These are phyloP conservation scores for Etheostoma cragini DNA, from an alignment of 2,113 vertebrate genomes.

Conservation along the genomic window DNA sequence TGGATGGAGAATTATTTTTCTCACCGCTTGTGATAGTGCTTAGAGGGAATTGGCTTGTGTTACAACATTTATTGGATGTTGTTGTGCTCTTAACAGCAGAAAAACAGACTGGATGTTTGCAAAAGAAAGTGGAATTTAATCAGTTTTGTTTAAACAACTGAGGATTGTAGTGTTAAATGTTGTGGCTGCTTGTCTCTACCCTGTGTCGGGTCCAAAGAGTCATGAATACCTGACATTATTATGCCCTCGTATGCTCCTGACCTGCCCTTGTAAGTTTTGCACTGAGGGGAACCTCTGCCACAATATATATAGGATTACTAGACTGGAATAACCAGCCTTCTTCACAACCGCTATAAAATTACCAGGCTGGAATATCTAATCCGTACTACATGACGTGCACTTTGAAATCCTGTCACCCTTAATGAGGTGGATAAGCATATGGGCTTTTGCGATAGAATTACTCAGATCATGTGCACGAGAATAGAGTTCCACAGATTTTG, in stretches of 20 bases:
- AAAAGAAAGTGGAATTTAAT: constrained; percentile 38
- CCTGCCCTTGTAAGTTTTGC: constrained; percentile 51
- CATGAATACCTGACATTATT: no score
- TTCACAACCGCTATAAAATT: constrained; percentile 71
- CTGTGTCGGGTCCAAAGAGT: constrained; percentile 36
- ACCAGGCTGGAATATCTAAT: constrained; percentile 71
- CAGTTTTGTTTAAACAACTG: constrained; percentile 37
- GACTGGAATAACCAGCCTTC: constrained; percentile 65
- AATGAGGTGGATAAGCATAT: constrained; percentile 57
- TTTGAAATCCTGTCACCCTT: constrained; percentile 72
- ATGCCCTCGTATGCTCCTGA: constrained; percentile 48
- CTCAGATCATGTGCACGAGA: constrained; percentile 55
- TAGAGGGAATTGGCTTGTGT: constrained; percentile 1
- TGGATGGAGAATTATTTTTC: background rate
- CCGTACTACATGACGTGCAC: constrained; percentile 65
- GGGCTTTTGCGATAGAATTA: constrained; percentile 67
- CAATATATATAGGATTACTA: constrained; percentile 77
- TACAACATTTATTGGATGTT: background rate
- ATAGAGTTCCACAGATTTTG: constrained; percentile 26
- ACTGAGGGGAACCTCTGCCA: constrained; percentile 36
- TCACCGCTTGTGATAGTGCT: background rate
- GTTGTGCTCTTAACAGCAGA: background rate
- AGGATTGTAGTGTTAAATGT: constrained; percentile 33
- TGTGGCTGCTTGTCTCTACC: constrained; percentile 5
- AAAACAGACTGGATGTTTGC: background rate